Percentiles rank a stretch among this genome's conserved stretches.
These are phyloP conservation scores for Argyrosomus regius DNA, from an alignment of 2,797 vertebrate species.

Conservation along the genomic window DNA sequence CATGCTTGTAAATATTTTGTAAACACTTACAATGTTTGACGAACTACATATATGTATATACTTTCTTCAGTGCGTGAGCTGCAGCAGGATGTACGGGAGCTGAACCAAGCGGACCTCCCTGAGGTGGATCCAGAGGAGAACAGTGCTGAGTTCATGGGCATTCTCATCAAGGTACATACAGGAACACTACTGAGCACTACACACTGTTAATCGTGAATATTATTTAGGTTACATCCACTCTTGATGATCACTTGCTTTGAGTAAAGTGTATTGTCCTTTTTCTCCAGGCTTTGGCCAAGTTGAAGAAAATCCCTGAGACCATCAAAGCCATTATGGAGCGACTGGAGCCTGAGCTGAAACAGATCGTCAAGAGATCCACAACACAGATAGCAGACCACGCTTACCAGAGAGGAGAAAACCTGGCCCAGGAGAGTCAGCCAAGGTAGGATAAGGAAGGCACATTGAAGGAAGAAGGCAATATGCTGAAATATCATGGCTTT, in stretches of 20 bases:
- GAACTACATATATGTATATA: background rate
- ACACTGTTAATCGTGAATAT: background rate
- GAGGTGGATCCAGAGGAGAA: constrained; percentile 97
- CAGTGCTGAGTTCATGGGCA: constrained; percentile 95
- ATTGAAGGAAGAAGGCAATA: background rate
- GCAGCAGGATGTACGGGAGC: constrained; percentile 89
- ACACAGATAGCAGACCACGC: constrained; percentile 96
- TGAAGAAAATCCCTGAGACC: constrained; percentile 96
- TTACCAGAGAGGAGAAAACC: constrained; percentile 94
- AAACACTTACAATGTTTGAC: background rate
- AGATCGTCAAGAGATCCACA: constrained; percentile 97
- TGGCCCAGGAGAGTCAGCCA: constrained; percentile 93
- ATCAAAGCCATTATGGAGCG: constrained; percentile 96
- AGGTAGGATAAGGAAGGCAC: constrained; percentile 80
- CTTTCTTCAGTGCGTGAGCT: constrained; percentile 86
- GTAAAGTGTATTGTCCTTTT: constrained; percentile 11
- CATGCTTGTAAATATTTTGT: background rate
- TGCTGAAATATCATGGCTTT: constrained; percentile 20
- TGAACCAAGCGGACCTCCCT: constrained; percentile 78
- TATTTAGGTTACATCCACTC: background rate
- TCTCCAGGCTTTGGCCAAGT: constrained; percentile 92
- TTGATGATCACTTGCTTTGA: background rate
- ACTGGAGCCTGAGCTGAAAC: constrained; percentile 95
- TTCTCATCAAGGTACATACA: constrained; percentile 90
- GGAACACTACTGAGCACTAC: background rate